These are phyloP conservation scores for Cavia porcellus DNA, from an alignment of 2,113 vertebrate genomes.

Conservation along the genomic window DNA sequence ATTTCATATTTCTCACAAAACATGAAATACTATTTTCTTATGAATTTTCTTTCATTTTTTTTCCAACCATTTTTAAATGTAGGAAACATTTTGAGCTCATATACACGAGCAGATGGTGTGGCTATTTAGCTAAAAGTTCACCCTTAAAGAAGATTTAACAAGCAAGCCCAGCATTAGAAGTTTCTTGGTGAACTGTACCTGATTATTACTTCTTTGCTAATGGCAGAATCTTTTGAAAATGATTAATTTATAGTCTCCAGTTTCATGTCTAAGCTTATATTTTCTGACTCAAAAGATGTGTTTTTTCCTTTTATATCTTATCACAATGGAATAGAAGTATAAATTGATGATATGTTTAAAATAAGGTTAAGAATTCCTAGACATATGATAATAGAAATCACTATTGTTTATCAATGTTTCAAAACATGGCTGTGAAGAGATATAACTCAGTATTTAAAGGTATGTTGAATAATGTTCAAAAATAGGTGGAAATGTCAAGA, in stretches of 20 bases:
- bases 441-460: constrained; percentile 39
- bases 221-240: constrained; percentile 2
- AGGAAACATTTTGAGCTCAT: not conserved
- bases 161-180: not conserved
- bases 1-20: not conserved
- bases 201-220: constrained; percentile 7
- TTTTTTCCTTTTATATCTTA: not conserved
- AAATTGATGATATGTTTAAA: not conserved
- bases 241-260: not conserved
- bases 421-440: not conserved
- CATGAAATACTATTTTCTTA: not conserved
- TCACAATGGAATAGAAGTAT: not conserved
- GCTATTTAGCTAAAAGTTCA: not conserved
- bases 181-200: not conserved
- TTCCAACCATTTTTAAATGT: not conserved
- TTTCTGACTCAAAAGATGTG: not conserved
- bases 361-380: not conserved
- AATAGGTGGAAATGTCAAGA: not conserved
- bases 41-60: not conserved
- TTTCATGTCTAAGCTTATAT: not conserved
- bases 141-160: not conserved
- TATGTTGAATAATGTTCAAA: constrained; percentile 36
- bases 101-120: not conserved
- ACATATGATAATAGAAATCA: not conserved
- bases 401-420: not conserved